Evolutionary conservation across 23 tunicate species (phyloP).

Genomic region (Corella eumyota): DNA sequence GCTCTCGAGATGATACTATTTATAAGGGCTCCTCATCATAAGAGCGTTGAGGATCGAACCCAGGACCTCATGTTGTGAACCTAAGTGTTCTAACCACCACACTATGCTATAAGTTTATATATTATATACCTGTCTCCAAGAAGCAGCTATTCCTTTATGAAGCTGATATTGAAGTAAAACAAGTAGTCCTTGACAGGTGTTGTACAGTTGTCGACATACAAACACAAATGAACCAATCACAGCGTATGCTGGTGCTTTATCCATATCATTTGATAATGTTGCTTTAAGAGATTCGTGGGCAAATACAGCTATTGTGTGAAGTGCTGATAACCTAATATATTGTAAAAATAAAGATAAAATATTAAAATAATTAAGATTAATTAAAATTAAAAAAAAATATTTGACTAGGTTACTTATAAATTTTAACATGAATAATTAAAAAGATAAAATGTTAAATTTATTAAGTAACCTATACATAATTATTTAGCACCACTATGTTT

Average conservation of each 20-base stretch:
- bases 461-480: no score
- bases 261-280: slow-evolving; percentile 10
- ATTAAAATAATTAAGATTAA: not conserved
- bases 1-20: no score
- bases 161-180: slow-evolving; percentile 54
- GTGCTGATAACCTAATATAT: slow-evolving; percentile 44
- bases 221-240: slow-evolving; percentile 67
- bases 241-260: slow-evolving; percentile 15
- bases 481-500: no score
- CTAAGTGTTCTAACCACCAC: no score
- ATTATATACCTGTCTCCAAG: slow-evolving; percentile 86
- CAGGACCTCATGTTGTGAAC: no score
- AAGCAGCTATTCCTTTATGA: slow-evolving; percentile 52
- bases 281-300: slow-evolving; percentile 41
- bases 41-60: no score
- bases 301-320: slow-evolving; percentile 66
- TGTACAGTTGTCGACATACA: slow-evolving; percentile 85
- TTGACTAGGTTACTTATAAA: no score
- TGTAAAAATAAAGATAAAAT: not conserved
- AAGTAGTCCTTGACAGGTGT: slow-evolving; percentile 71
- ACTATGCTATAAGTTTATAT: no score
- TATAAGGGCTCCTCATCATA: no score
- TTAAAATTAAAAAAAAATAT: not conserved
- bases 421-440: no score
- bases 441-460: no score